A percentile compares a stretch with the other conserved stretches of the same genome.
Conservation (phyloP, 2,113 vertebrate genomes). For the Stigmatopora argus region DNA sequence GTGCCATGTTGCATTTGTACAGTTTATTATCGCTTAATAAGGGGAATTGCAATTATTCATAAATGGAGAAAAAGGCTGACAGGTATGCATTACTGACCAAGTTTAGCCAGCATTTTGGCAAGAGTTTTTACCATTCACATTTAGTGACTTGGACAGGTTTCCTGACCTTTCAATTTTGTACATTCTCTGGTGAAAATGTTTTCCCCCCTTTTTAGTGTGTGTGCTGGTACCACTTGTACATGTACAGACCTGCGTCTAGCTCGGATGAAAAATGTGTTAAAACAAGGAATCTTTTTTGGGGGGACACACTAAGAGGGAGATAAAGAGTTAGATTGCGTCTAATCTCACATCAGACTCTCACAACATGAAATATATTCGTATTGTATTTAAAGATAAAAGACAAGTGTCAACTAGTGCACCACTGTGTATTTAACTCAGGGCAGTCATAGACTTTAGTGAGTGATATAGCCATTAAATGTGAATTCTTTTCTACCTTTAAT, state of each 20-base stretch:
- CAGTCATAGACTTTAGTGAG: neutral
- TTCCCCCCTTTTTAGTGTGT: neutral
- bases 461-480: neutral
- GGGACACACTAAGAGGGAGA: slow-evolving; percentile 6
- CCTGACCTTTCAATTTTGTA: slow-evolving; percentile 5
- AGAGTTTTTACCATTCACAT: neutral
- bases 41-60: no score
- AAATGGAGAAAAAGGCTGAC: no score
- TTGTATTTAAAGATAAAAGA: neutral
- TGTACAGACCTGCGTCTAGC: slow-evolving; percentile 21
- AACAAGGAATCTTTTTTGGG: slow-evolving; percentile 18
- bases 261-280: slow-evolving; percentile 7
- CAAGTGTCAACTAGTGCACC: neutral
- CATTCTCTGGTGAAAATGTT: slow-evolving; percentile 6
- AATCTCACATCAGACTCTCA: neutral
- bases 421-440: neutral
- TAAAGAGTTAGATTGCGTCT: neutral
- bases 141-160: no score
- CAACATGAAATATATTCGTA: neutral
- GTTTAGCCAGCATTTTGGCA: neutral
- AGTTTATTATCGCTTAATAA: no score
- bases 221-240: neutral
- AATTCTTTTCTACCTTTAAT: slow-evolving; percentile 1
- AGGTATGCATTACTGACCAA: no score
- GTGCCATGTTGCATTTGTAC: no score